Conservation (phyloP, 2,797 vertebrate species). For the Argyrosomus regius region DNA sequence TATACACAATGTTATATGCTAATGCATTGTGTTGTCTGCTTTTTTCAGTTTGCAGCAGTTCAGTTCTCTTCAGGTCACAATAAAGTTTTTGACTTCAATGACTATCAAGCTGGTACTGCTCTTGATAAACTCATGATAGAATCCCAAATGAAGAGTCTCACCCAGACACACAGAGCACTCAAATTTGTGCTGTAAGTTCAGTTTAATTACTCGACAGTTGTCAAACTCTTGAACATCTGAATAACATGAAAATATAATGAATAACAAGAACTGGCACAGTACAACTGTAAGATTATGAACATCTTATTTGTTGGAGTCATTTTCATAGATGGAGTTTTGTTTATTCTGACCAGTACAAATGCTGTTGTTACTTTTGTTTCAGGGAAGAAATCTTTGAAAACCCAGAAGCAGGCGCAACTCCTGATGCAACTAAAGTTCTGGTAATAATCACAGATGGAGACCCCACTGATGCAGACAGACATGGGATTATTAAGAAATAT, state of each 20-base stretch:
- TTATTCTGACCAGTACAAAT: neutral
- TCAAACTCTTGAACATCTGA: neutral
- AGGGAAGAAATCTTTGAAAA: constrained; percentile 77
- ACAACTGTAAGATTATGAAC: neutral
- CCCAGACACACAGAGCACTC: constrained; percentile 84
- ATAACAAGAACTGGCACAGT: neutral
- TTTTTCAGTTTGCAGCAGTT: constrained; percentile 87
- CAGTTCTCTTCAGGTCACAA: constrained; percentile 67
- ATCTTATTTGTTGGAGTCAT: neutral
- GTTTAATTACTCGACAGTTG: neutral
- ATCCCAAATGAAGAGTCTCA: constrained; percentile 48
- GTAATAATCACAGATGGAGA: constrained; percentile 89
- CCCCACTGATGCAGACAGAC: constrained; percentile 56
- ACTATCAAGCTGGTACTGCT: constrained; percentile 64
- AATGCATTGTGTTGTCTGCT: neutral
- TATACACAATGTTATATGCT: neutral
- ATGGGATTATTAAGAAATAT: accelerated
- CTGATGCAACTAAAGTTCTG: constrained; percentile 84
- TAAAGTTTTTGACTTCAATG: constrained; percentile 84
- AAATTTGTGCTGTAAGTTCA: constrained; percentile 82
- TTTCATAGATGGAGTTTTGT: neutral
- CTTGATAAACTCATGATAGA: constrained; percentile 52
- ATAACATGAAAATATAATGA: neutral
- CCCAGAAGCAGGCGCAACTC: constrained; percentile 70
- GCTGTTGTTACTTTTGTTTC: constrained; percentile 36